A percentile compares a stretch with the other conserved stretches of the same genome.
phyloP scores from a whole-genome alignment of 1,140 invertebrate species.

The Pseudomyrmex cubaensis region DNA sequence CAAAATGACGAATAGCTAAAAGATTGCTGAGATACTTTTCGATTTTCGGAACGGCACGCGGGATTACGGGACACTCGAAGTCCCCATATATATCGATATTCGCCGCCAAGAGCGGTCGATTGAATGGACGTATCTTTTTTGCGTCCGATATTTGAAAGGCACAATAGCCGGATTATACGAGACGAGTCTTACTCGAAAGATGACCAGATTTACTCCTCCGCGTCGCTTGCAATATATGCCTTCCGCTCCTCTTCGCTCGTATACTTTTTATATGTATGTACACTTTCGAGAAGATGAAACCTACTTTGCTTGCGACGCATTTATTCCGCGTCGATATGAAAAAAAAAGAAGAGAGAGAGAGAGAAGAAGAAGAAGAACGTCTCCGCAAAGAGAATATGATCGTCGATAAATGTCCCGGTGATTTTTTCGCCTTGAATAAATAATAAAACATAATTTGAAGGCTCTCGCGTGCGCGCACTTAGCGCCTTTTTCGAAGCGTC shows the following conservation, averaged over 20 bases:
- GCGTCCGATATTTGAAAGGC: constrained; percentile 29
- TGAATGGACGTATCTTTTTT: not conserved
- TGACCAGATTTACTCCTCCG: constrained; percentile 47
- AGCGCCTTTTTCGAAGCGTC: too few species aligned
- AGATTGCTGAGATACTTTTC: not conserved
- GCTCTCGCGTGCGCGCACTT: not conserved
- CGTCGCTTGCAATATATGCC: constrained; percentile 14
- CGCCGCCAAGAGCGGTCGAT: not conserved
- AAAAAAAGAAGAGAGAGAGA: not conserved
- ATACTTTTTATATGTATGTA: constrained; percentile 19
- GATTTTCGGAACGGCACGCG: constrained; percentile 3
- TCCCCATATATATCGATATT: constrained; percentile 28
- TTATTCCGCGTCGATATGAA: constrained; percentile 34
- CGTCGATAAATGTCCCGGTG: not conserved
- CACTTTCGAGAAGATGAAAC: constrained; percentile 46
- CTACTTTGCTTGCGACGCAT: constrained; percentile 29
- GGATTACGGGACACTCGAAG: constrained; percentile 9
- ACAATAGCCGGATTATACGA: constrained; percentile 41
- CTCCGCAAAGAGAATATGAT: too few species aligned
- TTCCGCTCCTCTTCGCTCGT: not conserved
- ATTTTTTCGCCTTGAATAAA: not conserved
- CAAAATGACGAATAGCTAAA: not conserved
- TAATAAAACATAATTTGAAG: constrained; percentile 1
- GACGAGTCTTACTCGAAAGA: constrained; percentile 35
- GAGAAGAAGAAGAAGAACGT: not conserved